Percentiles rank a stretch among this genome's conserved stretches.
phyloP scores from a whole-genome alignment of 1,140 invertebrate species.

The Polypedilum pembai region DNA sequence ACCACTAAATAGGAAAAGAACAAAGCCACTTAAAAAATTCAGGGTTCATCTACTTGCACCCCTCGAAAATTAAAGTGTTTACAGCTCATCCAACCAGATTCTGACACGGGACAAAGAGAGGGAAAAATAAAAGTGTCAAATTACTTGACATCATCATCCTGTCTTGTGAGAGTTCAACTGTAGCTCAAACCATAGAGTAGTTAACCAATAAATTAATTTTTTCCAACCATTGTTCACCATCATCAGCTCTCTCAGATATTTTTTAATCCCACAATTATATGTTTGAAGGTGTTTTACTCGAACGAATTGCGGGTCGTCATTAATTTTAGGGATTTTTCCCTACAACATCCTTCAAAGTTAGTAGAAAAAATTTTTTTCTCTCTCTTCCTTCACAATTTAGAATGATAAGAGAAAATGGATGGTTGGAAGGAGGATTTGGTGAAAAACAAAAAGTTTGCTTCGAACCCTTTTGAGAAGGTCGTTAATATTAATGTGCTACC shows the following conservation, averaged over 20 bases:
- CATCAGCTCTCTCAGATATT: too few relatives aligned
- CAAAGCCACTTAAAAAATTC: not conserved
- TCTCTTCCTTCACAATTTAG: not conserved
- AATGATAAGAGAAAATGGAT: not conserved
- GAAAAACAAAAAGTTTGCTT: not conserved
- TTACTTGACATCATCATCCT: slow-evolving; percentile 13
- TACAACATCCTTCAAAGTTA: not conserved
- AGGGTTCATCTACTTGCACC: not conserved
- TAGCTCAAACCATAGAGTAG: not conserved
- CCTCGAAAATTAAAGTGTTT: not conserved
- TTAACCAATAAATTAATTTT: slow-evolving; percentile 15
- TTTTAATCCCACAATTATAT: slow-evolving; percentile 26
- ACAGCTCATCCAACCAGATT: not conserved
- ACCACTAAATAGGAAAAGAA: not conserved
- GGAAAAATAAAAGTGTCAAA: not conserved
- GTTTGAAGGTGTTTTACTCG: not conserved
- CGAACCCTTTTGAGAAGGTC: slow-evolving; percentile 2
- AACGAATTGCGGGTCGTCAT: not conserved
- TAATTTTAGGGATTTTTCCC: slow-evolving; percentile 8
- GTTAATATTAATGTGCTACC: slow-evolving; percentile 7
- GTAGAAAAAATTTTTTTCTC: not conserved
- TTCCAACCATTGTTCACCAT: not conserved
- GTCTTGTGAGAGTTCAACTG: not conserved
- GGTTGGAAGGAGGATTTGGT: not conserved
- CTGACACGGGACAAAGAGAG: not conserved